Conservation (phyloP, 1,140 invertebrate genomes). For the Euwallacea similis region DNA sequence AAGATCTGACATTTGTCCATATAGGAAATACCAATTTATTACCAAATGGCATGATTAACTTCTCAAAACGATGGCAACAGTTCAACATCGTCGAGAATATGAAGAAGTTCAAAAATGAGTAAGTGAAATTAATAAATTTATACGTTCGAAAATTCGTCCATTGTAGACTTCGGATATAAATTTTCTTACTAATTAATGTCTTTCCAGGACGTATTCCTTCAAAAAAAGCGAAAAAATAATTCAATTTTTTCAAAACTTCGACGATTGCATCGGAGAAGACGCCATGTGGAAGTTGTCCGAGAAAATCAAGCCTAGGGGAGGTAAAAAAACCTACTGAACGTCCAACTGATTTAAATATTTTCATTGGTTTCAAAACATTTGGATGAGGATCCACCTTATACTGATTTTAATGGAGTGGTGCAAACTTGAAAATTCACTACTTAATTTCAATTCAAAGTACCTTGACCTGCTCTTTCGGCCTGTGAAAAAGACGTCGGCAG, state of each 20-base stretch:
- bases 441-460: too few species aligned
- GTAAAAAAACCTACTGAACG: constrained; percentile 56
- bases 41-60: constrained; percentile 89
- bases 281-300: constrained; percentile 98
- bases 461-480: too few species aligned
- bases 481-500: too few species aligned
- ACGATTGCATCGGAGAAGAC: constrained; percentile 92
- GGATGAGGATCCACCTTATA: too few species aligned
- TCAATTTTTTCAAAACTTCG: constrained; percentile 95
- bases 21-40: constrained; percentile 93
- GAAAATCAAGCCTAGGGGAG: constrained; percentile 88
- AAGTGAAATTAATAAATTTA: constrained; percentile 48
- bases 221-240: constrained; percentile 93
- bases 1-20: constrained; percentile 98
- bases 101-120: constrained; percentile 95
- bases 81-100: constrained; percentile 97
- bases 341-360: neutral
- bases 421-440: too few species aligned
- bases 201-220: constrained; percentile 75
- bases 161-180: too few species aligned
- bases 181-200: constrained; percentile 20
- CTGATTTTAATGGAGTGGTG: too few species aligned
- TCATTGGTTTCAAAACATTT: too few species aligned
- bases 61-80: constrained; percentile 97
- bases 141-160: too few species aligned